Evolutionary conservation across 2,113 vertebrate genomes (phyloP).

Genomic region (human (Homo sapiens)): DNA sequence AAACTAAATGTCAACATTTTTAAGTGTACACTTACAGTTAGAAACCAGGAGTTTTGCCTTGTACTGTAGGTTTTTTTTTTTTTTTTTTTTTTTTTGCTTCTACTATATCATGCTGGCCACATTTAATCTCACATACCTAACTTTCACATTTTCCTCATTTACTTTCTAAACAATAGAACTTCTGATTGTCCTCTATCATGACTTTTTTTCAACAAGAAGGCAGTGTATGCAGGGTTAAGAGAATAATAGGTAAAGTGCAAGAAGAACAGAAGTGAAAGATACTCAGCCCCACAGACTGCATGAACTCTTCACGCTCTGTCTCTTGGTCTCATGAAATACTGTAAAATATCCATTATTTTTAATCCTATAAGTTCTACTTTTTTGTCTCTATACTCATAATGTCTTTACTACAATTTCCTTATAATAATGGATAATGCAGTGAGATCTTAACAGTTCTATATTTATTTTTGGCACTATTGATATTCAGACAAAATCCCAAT

Average conservation of each 20-base stretch:
- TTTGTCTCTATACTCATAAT: not conserved
- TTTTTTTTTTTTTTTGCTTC: not conserved
- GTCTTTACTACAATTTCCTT: not conserved
- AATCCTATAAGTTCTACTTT: not conserved
- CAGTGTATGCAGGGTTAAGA: not conserved
- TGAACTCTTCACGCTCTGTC: not conserved
- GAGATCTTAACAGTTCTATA: not conserved
- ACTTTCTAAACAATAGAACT: not conserved
- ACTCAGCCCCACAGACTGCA: rapidly evolving
- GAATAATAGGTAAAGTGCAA: not conserved
- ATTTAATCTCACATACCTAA: not conserved
- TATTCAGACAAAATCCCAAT: not conserved
- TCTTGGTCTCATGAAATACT: not conserved
- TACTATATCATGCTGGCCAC: not conserved
- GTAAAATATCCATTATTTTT: not conserved
- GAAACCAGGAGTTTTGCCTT: not conserved
- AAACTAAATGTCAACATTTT: not conserved
- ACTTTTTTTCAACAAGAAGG: not conserved
- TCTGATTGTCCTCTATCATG: not conserved
- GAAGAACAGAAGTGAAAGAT: not conserved
- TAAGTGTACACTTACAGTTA: not conserved
- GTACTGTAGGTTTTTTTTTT: not conserved
- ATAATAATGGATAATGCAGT: not conserved
- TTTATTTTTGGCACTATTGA: not conserved
- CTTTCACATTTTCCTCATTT: not conserved